A percentile compares a stretch with the other conserved stretches of the same genome.
These are phyloP conservation scores for Sander vitreus DNA, from an alignment of 2,113 vertebrate species.

Conservation along the genomic window DNA sequence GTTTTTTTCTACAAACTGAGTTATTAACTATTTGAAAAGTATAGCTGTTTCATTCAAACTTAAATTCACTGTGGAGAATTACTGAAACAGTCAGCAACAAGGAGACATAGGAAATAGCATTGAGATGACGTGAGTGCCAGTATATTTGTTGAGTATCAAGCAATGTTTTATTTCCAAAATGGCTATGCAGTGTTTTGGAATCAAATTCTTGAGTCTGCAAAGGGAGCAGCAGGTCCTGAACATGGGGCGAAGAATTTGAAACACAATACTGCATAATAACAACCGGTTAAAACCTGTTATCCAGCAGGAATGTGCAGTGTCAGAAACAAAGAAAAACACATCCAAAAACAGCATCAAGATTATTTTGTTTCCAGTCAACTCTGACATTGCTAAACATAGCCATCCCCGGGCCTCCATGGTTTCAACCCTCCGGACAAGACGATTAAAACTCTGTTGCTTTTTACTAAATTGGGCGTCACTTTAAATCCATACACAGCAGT, in stretches of 20 bases:
- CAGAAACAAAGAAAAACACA: constrained; percentile 72
- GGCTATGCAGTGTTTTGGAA: constrained; percentile 37
- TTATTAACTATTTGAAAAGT: background rate
- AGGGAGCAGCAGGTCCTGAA: constrained; percentile 56
- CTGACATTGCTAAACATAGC: constrained; percentile 66
- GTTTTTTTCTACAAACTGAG: background rate
- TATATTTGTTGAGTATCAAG: constrained; percentile 14
- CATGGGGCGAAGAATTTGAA: constrained; percentile 64
- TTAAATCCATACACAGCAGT: constrained; percentile 16
- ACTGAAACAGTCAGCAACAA: background rate
- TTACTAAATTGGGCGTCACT: constrained; percentile 37
- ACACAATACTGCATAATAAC: constrained; percentile 70
- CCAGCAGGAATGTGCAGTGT: constrained; percentile 75
- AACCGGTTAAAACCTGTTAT: constrained; percentile 76
- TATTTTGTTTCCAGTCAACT: constrained; percentile 65
- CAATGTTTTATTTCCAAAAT: constrained; percentile 20
- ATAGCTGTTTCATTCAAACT: background rate
- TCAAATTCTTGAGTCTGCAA: constrained; percentile 47
- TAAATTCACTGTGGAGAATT: background rate
- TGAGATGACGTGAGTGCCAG: constrained; percentile 18
- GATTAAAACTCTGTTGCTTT: constrained; percentile 45
- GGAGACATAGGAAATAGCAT: background rate
- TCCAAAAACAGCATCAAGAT: constrained; percentile 69
- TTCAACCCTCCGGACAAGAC: constrained; percentile 35
- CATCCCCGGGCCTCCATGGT: constrained; percentile 22